Evolutionary conservation across 2,797 vertebrate species (phyloP).

Genomic region (Vireo griseus): DNA sequence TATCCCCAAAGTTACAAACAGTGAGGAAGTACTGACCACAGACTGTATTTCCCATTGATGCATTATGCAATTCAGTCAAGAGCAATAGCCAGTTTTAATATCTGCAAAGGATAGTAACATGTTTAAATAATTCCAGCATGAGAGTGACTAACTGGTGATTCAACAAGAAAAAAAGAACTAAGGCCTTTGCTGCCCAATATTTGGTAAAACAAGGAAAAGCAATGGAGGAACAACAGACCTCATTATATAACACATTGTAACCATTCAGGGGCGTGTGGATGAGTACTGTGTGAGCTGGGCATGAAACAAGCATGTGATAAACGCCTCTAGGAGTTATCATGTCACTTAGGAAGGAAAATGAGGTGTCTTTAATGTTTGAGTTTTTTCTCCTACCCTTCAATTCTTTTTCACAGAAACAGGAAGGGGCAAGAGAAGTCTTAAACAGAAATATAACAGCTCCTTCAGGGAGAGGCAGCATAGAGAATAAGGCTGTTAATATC

Average conservation of each 20-base stretch:
- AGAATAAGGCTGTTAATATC: constrained; percentile 35
- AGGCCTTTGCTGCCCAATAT: neutral
- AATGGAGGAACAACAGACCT: neutral
- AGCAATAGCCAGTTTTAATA: neutral
- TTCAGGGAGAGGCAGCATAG: neutral
- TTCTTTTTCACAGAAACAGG: neutral
- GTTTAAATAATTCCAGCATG: neutral
- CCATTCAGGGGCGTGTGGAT: neutral
- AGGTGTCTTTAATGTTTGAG: neutral
- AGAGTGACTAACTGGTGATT: neutral
- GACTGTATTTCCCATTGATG: neutral
- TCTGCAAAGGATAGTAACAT: neutral
- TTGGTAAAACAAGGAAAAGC: neutral
- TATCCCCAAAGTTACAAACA: neutral
- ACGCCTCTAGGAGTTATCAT: neutral
- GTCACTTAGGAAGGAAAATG: neutral
- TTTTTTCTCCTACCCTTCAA: neutral
- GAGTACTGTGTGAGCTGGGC: neutral
- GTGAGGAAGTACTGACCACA: neutral
- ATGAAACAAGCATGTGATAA: neutral
- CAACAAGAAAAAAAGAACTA: neutral
- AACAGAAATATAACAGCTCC: constrained; percentile 9
- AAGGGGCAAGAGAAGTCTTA: neutral
- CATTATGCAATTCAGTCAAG: neutral
- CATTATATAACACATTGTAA: neutral